Evolutionary conservation across 2,888 invertebrate genomes (phyloP).

Genomic region (Parelbella ahira): DNA sequence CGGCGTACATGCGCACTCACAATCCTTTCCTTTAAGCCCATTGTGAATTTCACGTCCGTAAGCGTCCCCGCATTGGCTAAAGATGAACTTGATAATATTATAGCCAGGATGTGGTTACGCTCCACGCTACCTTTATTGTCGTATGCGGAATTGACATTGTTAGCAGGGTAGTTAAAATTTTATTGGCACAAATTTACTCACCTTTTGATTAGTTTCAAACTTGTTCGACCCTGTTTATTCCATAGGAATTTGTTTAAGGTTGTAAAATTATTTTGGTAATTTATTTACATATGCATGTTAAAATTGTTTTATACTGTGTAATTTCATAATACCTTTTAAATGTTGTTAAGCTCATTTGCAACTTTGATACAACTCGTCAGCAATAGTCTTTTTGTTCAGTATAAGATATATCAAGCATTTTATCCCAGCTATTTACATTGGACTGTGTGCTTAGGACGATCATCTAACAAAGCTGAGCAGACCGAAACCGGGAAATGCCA

Average conservation of each 20-base stretch:
- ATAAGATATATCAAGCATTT: conserved; percentile 1
- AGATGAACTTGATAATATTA: conserved; percentile 55
- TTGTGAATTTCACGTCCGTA: conserved; percentile 60
- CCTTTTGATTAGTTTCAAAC: background rate
- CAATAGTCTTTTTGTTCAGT: background rate
- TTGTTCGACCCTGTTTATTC: too few species aligned
- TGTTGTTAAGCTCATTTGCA: too few species aligned
- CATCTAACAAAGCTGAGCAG: conserved; percentile 2
- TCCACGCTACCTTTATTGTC: conserved; percentile 16
- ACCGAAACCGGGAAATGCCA: conserved; percentile 1
- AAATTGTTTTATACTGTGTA: too few species aligned
- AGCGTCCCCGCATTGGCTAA: conserved; percentile 58
- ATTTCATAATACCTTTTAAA: too few species aligned
- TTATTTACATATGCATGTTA: too few species aligned
- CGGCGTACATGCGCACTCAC: conserved; percentile 68
- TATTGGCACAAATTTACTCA: background rate
- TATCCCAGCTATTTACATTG: background rate
- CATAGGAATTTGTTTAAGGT: too few species aligned
- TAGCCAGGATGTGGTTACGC: conserved; percentile 21
- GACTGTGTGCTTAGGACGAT: conserved; percentile 9
- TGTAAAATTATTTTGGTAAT: too few species aligned
- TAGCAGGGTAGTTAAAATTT: background rate
- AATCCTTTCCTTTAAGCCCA: conserved; percentile 55
- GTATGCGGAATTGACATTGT: conserved; percentile 13
- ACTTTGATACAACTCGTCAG: too few species aligned